Percentiles rank a stretch among this genome's conserved stretches.
phyloP scores from a whole-genome alignment of 2,888 invertebrate genomes.

The Macrosoma leucophasiata region DNA sequence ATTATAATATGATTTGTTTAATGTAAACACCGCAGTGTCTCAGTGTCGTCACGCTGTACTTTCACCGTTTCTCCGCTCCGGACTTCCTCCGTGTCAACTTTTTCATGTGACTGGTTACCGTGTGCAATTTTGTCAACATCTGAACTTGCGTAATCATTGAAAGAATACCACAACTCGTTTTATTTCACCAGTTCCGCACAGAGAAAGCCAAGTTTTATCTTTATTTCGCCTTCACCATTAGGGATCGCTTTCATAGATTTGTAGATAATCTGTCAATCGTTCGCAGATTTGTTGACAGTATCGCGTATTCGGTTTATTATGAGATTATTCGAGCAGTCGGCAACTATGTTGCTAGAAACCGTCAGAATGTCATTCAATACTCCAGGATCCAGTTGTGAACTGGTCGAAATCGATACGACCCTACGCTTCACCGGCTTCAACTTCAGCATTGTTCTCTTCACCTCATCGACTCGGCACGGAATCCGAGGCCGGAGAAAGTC shows the following conservation, averaged over 20 bases:
- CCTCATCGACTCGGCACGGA: slow-evolving; percentile 65
- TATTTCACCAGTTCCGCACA: slow-evolving; percentile 39
- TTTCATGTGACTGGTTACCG: slow-evolving; percentile 41
- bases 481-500: slow-evolving; percentile 67
- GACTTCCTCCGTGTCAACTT: slow-evolving; percentile 43
- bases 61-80: slow-evolving; percentile 48
- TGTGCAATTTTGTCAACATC: slow-evolving; percentile 54
- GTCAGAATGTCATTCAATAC: slow-evolving; percentile 45
- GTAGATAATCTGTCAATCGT: too few species aligned
- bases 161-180: slow-evolving; percentile 51
- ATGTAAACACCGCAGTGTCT: slow-evolving; percentile 11
- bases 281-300: too few species aligned
- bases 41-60: slow-evolving; percentile 41
- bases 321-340: too few species aligned
- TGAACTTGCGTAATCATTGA: slow-evolving; percentile 53
- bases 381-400: slow-evolving; percentile 41
- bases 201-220: slow-evolving; percentile 54
- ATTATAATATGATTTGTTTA: slow-evolving; percentile 5
- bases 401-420: slow-evolving; percentile 60
- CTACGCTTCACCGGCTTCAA: slow-evolving; percentile 60
- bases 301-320: too few species aligned
- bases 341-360: too few species aligned
- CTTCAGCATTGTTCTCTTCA: slow-evolving; percentile 61
- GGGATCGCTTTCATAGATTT: slow-evolving; percentile 37
- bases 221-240: slow-evolving; percentile 36